Conservation (phyloP, 2,113 vertebrate species). For the Platysteira castanea region DNA sequence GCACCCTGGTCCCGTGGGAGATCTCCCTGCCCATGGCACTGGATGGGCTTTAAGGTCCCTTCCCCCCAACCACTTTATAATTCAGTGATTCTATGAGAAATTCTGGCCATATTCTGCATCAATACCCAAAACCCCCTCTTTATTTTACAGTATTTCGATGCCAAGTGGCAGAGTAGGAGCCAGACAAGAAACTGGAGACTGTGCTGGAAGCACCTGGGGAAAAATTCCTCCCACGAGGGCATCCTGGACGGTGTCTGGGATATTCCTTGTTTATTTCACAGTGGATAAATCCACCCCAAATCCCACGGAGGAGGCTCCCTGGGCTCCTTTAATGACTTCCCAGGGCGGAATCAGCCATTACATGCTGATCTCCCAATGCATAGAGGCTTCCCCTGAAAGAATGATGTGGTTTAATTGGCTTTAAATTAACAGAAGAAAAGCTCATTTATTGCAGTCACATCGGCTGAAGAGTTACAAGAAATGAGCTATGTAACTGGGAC, state of each 20-base stretch:
- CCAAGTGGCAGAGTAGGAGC: neutral
- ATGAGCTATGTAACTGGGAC: neutral
- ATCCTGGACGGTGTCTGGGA: neutral
- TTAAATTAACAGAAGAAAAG: neutral
- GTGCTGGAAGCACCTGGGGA: neutral
- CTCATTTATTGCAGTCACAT: neutral
- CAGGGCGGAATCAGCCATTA: neutral
- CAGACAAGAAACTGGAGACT: neutral
- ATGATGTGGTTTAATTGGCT: neutral
- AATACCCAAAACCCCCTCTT: neutral
- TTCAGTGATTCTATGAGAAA: neutral
- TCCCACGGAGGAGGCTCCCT: neutral
- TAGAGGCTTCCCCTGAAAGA: neutral
- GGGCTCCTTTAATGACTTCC: neutral
- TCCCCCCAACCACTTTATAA: neutral
- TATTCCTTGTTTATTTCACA: neutral
- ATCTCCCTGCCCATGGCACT: neutral
- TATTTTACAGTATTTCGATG: neutral
- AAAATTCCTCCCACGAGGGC: neutral
- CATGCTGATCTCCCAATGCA: neutral
- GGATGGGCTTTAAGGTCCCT: neutral
- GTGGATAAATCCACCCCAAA: neutral
- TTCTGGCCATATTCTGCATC: neutral
- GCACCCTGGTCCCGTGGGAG: neutral
- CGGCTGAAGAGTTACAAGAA: neutral